A percentile compares a stretch with the other conserved stretches of the same genome.
These are phyloP conservation scores for Strigamia transsilvanica DNA, from an alignment of 2,888 invertebrate genomes.

Conservation along the genomic window DNA sequence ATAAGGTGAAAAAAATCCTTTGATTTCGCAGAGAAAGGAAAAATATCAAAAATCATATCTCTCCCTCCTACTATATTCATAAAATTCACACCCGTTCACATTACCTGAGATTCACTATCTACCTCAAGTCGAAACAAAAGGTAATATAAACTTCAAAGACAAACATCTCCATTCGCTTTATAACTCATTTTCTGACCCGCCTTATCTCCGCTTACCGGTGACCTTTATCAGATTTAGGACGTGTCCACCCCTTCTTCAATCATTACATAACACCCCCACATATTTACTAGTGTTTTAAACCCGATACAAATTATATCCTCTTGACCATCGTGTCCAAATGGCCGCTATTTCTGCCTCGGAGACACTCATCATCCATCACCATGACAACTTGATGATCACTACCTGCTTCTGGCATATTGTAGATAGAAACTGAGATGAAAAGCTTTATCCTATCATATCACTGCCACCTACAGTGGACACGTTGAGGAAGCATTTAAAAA, in stretches of 20 bases:
- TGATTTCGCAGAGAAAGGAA: slow-evolving; percentile 11
- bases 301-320: slow-evolving; percentile 17
- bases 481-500: neutral
- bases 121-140: slow-evolving; percentile 24
- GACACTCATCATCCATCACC: slow-evolving; percentile 50
- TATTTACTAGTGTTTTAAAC: neutral
- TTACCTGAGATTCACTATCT: slow-evolving; percentile 21
- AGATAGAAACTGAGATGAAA: neutral
- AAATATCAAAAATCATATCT: slow-evolving; percentile 25
- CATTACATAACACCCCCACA: neutral
- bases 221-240: slow-evolving; percentile 15
- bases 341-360: slow-evolving; percentile 3
- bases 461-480: neutral
- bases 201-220: slow-evolving; percentile 21
- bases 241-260: neutral
- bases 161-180: slow-evolving; percentile 26
- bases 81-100: slow-evolving; percentile 16
- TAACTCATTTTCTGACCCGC: slow-evolving; percentile 22
- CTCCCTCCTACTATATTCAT: slow-evolving; percentile 18
- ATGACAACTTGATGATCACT: slow-evolving; percentile 50
- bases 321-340: neutral
- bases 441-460: neutral
- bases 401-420: slow-evolving; percentile 7
- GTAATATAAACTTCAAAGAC: slow-evolving; percentile 16
- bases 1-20: slow-evolving; percentile 11